Evolutionary conservation across 2,888 invertebrate species (phyloP).

Genomic region (Notodonta ziczac): DNA sequence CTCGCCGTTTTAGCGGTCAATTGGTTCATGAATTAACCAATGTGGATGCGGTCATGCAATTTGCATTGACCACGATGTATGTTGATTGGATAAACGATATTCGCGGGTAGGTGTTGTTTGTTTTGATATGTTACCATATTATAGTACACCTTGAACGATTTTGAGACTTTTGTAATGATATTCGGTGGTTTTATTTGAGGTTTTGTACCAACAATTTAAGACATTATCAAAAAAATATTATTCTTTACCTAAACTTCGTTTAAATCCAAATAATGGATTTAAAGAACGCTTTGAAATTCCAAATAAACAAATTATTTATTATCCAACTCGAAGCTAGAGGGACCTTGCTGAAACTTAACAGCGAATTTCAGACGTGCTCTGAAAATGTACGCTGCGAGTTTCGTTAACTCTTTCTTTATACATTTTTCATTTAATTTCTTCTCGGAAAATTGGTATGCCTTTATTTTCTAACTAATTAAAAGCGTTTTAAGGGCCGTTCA

Average conservation of each 20-base stretch:
- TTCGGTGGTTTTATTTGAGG: too few relatives aligned
- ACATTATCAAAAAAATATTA: too few relatives aligned
- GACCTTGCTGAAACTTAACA: neutral
- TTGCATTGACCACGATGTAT: constrained; percentile 13
- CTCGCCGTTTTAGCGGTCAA: constrained; percentile 6
- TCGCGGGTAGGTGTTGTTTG: neutral
- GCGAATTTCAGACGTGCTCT: constrained; percentile 17
- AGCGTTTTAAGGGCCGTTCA: too few relatives aligned
- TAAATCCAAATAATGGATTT: neutral
- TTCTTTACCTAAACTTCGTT: neutral
- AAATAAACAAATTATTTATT: constrained; percentile 31
- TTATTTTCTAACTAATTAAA: neutral
- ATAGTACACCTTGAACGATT: too few relatives aligned
- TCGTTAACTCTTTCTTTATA: constrained; percentile 11
- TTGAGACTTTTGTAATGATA: too few relatives aligned
- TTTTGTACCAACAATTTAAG: too few relatives aligned
- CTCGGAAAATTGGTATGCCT: constrained; percentile 13
- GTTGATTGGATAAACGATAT: neutral
- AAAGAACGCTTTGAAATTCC: neutral
- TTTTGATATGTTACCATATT: neutral
- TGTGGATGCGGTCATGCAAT: constrained; percentile 15
- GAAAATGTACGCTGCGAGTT: constrained; percentile 20
- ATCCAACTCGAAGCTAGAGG: neutral
- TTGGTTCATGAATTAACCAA: constrained; percentile 10
- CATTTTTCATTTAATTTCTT: constrained; percentile 37